Evolutionary conservation across 64 coral and sea anemone genomes (phyloP), one percentile per base, ranked within the genome.

Genomic region (Catalaphyllia jardinei): DNA sequence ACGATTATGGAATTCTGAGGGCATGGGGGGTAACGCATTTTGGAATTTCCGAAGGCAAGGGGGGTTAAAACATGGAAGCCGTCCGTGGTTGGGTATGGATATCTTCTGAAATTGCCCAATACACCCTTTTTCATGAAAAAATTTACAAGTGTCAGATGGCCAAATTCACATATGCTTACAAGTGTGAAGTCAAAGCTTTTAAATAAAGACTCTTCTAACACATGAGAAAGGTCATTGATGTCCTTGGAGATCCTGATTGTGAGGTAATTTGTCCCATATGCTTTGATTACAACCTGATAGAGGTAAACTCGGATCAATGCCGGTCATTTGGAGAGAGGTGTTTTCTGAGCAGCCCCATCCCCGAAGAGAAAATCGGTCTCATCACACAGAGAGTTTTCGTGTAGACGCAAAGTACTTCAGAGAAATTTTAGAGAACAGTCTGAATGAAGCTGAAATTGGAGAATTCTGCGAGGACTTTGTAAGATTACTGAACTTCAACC

Each of bases 401-500:
- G 19, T 22, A 3, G 88, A 79, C 13, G 50, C 76, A 24, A 89
- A 72, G 62, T 89, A 61, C 10, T 80, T 78, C 19, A 29, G 74
- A 9, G 59, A 77, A 35, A 72, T 89, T 12, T 38, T 89, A 17
- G 15, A 76, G 29, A 89, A 80, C 61, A 69, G 87, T 63, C 60
- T 89, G 16, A 25, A 10, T 42, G 31, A 22, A 54, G 18, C 4
- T 20, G 59, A 89, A 69, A 25, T 89, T 11, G 35, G 59, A 1
- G 67, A 4, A 15, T 79, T 89, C 11, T 88, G 72, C 17, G 76
- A 71, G 33, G 60, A 89, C 33, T 79, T 89, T 50, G 54, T 87
- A 16, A 29, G 31, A 30, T 50, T 87, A 6, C 31, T 87, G 33
- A 35, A 35, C 33, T 35, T 35, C 33, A 35, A 35, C 33, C 33